phyloP scores from a whole-genome alignment of 2,888 invertebrate genomes.

The Heliconius aoede region DNA sequence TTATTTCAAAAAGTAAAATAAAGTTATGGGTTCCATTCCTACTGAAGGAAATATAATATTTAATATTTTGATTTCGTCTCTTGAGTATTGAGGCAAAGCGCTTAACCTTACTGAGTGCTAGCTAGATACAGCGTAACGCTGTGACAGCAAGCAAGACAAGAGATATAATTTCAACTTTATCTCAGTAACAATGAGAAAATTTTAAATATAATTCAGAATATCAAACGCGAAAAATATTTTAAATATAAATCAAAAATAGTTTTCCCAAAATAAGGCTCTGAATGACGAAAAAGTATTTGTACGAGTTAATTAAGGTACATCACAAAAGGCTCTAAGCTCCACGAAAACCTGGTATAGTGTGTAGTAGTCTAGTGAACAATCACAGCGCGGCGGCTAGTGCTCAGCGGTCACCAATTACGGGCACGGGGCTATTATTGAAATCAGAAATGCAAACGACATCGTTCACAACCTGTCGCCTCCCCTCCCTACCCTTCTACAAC shows the following conservation, averaged over 20 bases:
- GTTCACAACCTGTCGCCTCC: constrained; percentile 32
- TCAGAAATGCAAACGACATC: constrained; percentile 39
- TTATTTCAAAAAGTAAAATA: no score
- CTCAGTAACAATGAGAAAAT: neutral
- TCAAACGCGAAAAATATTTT: neutral
- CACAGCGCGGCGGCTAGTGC: constrained; percentile 12
- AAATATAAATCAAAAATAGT: neutral
- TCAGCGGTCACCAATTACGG: constrained; percentile 29
- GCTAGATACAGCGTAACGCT: no score
- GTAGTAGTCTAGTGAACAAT: constrained; percentile 1
- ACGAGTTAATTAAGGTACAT: neutral
- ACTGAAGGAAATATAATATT: no score
- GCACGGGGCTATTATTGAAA: constrained; percentile 34
- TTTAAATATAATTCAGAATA: neutral
- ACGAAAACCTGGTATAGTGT: neutral
- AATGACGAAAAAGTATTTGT: neutral
- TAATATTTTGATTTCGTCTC: no score
- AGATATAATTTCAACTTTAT: neutral
- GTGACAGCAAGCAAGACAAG: no score
- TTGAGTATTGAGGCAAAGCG: no score
- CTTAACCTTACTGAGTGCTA: no score
- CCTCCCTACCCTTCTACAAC: neutral
- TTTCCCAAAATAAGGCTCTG: neutral
- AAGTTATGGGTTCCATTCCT: no score
- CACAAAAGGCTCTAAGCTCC: neutral